Base-by-base conservation (phyloP, 2,888 invertebrate species). In the Cheilosia scutellata region DNA sequence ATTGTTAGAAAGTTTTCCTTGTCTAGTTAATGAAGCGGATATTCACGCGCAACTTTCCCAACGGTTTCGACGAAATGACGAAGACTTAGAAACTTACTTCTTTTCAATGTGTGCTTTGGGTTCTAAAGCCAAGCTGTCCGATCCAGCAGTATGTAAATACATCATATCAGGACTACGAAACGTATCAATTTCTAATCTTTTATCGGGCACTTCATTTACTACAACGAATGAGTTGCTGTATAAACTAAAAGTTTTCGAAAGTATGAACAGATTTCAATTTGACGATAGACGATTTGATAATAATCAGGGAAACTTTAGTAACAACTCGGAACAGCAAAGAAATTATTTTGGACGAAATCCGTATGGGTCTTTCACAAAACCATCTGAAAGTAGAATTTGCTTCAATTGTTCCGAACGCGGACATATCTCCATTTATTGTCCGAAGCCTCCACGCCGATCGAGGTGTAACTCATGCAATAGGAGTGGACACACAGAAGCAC, bases 391-490 rank as follows among this genome's bases (percentile, higher is more conserved):
- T n/a, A 13, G 68, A 13, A 42, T 53, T 20, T 76, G 47, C 16
- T 65, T 57, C 9, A 75, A 65, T 47, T 75, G 65, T 5, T 75
- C 65, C 6, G 57, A 75, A 31, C 16, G 65, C 2, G 65, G 65
- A 5, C 49, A 75, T 40, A 66, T 75, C 16, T 58, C 58, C 1
- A 29, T 76, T 33, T 11, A 49, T 9, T 75, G 57, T 4, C 49
- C 47, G 0, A 40, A 16, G 2, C 53, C 62, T 37, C 5, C 53
- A 9, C 51, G 40, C 0, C 37, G 58, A 1, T 49, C 58, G 11
- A 27, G 75, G 0, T 76, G 66, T 11, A 37, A 40, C 37, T 11
- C 33, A 11, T 75, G 75, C n/a, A 33, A 57, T 4, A 53, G 27
- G 31, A 31, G 11, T 11, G 16, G 63, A 13, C 65, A 75, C 5